Conservation (phyloP, 2,888 invertebrate species). For the Athalia circularis region DNA sequence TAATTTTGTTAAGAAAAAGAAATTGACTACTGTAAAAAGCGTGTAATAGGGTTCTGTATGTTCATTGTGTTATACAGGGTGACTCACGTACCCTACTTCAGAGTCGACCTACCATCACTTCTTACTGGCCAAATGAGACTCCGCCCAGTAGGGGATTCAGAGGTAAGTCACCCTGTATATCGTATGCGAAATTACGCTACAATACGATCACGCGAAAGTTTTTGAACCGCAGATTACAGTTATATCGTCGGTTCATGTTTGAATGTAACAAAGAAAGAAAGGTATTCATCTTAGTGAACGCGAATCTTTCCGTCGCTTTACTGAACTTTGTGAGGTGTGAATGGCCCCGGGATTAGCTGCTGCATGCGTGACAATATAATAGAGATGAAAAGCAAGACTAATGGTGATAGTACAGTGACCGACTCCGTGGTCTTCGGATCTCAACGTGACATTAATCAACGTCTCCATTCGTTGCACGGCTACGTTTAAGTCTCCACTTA, state of each 20-base stretch:
- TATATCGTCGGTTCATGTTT: background rate
- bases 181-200: background rate
- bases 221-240: background rate
- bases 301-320: conserved; percentile 41
- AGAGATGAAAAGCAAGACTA: conserved; percentile 62
- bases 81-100: too few relatives aligned
- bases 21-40: too few relatives aligned
- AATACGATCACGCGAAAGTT: background rate
- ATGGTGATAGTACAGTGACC: conserved; percentile 59
- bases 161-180: too few relatives aligned
- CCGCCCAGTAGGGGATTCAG: too few relatives aligned
- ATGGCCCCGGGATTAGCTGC: conserved; percentile 47
- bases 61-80: too few relatives aligned
- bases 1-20: too few relatives aligned
- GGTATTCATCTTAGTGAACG: background rate
- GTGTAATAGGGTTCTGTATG: too few relatives aligned
- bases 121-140: too few relatives aligned
- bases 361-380: conserved; percentile 53
- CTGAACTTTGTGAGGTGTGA: conserved; percentile 38
- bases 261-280: background rate
- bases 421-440: conserved; percentile 40
- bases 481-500: background rate
- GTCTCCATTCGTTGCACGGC: conserved; percentile 22
- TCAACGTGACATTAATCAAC: conserved; percentile 49
- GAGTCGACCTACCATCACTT: too few relatives aligned